These are phyloP conservation scores for Nothobranchius furzeri DNA, from an alignment of 2,113 vertebrate species.

Conservation along the genomic window DNA sequence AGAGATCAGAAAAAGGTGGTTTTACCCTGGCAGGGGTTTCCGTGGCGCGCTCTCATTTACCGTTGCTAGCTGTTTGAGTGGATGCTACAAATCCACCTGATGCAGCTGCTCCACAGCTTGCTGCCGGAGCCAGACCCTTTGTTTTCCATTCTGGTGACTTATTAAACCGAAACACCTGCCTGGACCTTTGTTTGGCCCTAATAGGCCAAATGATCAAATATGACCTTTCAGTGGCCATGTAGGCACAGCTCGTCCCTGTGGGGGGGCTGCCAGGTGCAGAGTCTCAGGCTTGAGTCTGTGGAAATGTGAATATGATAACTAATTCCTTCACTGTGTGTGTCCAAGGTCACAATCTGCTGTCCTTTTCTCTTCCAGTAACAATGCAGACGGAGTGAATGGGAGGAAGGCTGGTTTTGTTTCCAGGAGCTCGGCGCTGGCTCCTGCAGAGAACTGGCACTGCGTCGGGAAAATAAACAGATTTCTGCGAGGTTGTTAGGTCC, in stretches of 20 bases:
- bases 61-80: slow-evolving; percentile 26
- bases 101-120: slow-evolving; percentile 29
- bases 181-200: slow-evolving; percentile 48
- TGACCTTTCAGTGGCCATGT: slow-evolving; percentile 43
- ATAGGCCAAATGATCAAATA: slow-evolving; percentile 51
- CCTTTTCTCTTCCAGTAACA: slow-evolving; percentile 17
- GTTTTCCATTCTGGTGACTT: slow-evolving; percentile 22
- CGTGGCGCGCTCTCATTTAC: background rate
- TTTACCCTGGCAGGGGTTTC: slow-evolving; percentile 32
- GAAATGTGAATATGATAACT: slow-evolving; percentile 47
- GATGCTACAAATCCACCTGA: slow-evolving; percentile 27
- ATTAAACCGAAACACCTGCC: slow-evolving; percentile 49
- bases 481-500: slow-evolving; percentile 51
- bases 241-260: slow-evolving; percentile 8
- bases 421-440: slow-evolving; percentile 26
- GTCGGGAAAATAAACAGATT: slow-evolving; percentile 51
- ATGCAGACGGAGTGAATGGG: slow-evolving; percentile 26
- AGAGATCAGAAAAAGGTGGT: background rate
- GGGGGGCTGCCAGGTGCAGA: slow-evolving; percentile 23
- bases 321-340: slow-evolving; percentile 38
- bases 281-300: slow-evolving; percentile 28
- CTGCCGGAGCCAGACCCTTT: slow-evolving; percentile 20
- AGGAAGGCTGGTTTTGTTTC: slow-evolving; percentile 26
- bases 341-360: slow-evolving; percentile 71
- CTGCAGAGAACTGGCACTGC: slow-evolving; percentile 7